Evolutionary conservation across 2,113 vertebrate species (phyloP).

Genomic region (Nematolebias whitei): DNA sequence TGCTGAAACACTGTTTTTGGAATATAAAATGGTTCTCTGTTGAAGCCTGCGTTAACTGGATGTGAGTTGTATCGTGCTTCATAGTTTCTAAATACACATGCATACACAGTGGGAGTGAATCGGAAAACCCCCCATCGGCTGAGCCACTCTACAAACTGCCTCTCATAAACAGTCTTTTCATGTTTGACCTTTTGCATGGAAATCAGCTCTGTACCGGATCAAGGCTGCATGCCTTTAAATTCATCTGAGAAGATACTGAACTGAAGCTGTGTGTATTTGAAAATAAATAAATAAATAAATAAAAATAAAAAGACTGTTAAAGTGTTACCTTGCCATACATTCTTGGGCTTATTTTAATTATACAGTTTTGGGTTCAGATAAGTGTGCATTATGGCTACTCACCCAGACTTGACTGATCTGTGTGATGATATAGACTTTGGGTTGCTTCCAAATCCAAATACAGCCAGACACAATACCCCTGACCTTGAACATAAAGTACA

Average conservation of each 20-base stretch:
- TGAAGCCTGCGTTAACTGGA: background rate
- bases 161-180: background rate
- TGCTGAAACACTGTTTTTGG: background rate
- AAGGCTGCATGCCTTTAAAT: background rate
- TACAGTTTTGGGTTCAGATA: background rate
- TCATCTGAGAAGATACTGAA: background rate
- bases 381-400: constrained; percentile 3
- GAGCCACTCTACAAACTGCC: background rate
- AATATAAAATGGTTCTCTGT: background rate
- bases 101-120: background rate
- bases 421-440: constrained; percentile 2
- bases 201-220: constrained; percentile 1
- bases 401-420: background rate
- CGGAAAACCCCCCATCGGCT: background rate
- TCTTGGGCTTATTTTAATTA: too few relatives aligned
- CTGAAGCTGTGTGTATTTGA: background rate
- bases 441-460: background rate
- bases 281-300: background rate
- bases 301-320: too few relatives aligned
- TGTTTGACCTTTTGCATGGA: background rate
- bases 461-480: background rate
- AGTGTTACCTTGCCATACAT: too few relatives aligned
- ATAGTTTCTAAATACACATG: background rate
- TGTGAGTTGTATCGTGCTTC: background rate
- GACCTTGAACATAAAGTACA: background rate